Conservation (phyloP, 1,140 invertebrate genomes). For the Teleopsis dalmanni region DNA sequence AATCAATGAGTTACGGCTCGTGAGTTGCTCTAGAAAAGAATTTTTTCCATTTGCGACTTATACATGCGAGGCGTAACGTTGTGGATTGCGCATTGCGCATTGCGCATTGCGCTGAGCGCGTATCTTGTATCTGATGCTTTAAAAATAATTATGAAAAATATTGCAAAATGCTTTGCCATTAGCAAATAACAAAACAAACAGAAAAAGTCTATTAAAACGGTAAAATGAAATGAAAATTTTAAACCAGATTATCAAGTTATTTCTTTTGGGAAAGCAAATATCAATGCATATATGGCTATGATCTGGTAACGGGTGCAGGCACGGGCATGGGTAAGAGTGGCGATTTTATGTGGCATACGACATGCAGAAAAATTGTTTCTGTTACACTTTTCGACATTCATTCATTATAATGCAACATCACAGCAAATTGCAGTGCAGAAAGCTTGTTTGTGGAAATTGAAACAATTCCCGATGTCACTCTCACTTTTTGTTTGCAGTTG, state of each 20-base stretch:
- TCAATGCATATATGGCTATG: not conserved
- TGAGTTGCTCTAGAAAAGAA: no score
- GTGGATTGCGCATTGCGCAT: no score
- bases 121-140: no score
- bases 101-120: no score
- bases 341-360: conserved; percentile 8
- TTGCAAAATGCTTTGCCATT: not conserved
- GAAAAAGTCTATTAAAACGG: conserved; percentile 2
- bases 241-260: conserved; percentile 11
- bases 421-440: conserved; percentile 8
- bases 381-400: conserved; percentile 43
- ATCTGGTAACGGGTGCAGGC: not conserved
- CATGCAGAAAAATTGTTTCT: conserved; percentile 33
- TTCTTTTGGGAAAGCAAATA: not conserved
- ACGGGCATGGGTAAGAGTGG: not conserved
- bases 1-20: no score
- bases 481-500: conserved; percentile 34
- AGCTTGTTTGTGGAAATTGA: conserved; percentile 29
- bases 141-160: not conserved
- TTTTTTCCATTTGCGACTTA: no score
- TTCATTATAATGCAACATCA: conserved; percentile 21
- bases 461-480: conserved; percentile 44
- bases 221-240: conserved; percentile 6
- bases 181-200: not conserved
- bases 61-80: no score